Evolutionary conservation across 64 coral and sea anemone genomes (phyloP), one percentile per base, ranked within the genome.

Genomic region (Platygyra sinensis): DNA sequence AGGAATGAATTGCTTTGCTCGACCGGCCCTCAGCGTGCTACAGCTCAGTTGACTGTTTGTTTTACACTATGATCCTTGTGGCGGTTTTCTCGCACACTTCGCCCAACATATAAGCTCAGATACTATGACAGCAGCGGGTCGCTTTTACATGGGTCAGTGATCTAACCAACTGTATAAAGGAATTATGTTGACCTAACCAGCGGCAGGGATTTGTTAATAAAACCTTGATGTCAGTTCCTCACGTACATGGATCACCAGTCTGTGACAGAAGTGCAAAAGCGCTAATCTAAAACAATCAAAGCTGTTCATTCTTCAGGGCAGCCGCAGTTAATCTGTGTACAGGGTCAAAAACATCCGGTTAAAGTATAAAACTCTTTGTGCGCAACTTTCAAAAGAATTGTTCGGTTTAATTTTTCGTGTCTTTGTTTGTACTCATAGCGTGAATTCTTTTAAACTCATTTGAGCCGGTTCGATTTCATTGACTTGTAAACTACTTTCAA

Each of bases 191-290:
- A 85, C 15, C 33, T 72, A 51, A 49, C 81, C 36, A 12, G 3
- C 10, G 33, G 62, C 62, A 71, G 15, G 38, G 62, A 49, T 69
- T 85, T 67, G 55, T 80, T 29, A 80, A 85, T 67, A 3, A 85
- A 51, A 61, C 10, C 42, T 83, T 30, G 54, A 69, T 59, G 54
- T 80, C 52, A 60, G 27, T 71, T 11, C 12, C 38, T 52, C 62
- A 85, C 81, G 39, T 51, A 85, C 39, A 50, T 10, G 9, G 9
- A 30, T 22, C 74, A 11, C 22, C 1, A 27, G 65, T 25, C 22
- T 69, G 2, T 69, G 22, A 57, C 54, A 57, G 54, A 12, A 57
- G 11, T 16, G 10, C 1, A 13, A 57, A 69, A 69, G 22, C 1
- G n/a, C 25, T 69, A 27, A 27, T 29, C 65, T 69, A 69, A n/a